These are phyloP conservation scores for Lasioglossum zephyrum DNA, from an alignment of 2,888 invertebrate genomes.

Conservation along the genomic window DNA sequence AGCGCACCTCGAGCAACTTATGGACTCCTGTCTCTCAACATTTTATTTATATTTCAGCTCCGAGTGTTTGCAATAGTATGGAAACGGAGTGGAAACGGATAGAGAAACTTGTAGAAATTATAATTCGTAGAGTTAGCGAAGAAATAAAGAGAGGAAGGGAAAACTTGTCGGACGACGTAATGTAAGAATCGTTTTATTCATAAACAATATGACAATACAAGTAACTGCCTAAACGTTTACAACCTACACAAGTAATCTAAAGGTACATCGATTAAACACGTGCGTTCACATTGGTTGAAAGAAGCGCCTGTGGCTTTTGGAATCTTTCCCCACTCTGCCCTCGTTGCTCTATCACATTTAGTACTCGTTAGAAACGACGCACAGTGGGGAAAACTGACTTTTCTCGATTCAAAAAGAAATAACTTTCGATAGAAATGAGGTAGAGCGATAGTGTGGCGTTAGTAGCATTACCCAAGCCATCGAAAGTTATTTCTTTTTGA, in stretches of 20 bases:
- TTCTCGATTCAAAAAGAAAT: too few species aligned
- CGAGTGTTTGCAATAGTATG: too few species aligned
- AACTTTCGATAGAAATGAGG: too few species aligned
- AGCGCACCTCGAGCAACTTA: background rate
- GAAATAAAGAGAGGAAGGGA: background rate
- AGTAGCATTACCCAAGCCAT: too few species aligned
- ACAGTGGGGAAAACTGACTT: too few species aligned
- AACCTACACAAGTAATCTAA: constrained; percentile 18
- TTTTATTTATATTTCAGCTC: background rate
- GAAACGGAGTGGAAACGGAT: too few species aligned
- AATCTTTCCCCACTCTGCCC: background rate
- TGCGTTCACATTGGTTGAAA: background rate
- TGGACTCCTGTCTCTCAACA: background rate
- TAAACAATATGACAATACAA: constrained; percentile 40
- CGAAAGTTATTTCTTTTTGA: too few species aligned
- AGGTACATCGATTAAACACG: constrained; percentile 1
- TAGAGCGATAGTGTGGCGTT: too few species aligned
- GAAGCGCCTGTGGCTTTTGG: background rate
- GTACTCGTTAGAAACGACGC: constrained; percentile 3
- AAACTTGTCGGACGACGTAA: background rate
- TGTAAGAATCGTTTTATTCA: constrained; percentile 36
- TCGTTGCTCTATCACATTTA: background rate
- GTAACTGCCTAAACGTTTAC: constrained; percentile 16
- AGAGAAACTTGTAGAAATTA: background rate
- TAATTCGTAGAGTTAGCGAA: background rate